phyloP scores from a whole-genome alignment of 2,797 vertebrate genomes.

The Gymnothorax reevesii region DNA sequence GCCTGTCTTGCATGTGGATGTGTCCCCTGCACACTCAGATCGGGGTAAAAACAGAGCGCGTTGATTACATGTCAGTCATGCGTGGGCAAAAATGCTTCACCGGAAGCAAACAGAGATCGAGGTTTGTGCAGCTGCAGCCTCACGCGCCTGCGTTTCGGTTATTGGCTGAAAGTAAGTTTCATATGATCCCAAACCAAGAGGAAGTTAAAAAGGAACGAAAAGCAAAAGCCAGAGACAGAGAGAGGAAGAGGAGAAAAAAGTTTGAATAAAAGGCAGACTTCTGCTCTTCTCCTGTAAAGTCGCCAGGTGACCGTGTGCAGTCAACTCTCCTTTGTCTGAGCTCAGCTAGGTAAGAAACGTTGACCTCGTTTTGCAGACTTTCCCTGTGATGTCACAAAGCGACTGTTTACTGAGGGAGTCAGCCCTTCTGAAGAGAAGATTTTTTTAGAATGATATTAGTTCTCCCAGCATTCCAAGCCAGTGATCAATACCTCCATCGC shows the following conservation, averaged over 20 bases:
- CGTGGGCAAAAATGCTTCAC: neutral
- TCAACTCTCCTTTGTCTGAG: neutral
- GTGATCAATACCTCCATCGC: too few relatives aligned
- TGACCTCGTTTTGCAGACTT: too few relatives aligned
- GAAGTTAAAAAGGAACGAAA: neutral
- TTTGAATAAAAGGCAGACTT: slow-evolving; percentile 1
- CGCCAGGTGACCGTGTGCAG: neutral
- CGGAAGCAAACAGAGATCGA: neutral
- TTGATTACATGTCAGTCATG: neutral
- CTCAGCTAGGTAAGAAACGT: neutral
- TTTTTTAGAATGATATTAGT: too few relatives aligned
- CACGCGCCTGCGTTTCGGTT: neutral
- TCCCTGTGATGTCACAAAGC: neutral
- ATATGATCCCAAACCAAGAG: slow-evolving; percentile 11
- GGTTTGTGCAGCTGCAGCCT: neutral
- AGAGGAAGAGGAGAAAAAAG: neutral
- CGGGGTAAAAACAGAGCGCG: neutral
- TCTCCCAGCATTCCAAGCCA: too few relatives aligned
- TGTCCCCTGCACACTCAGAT: neutral
- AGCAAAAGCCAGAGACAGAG: neutral
- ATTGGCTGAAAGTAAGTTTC: slow-evolving; percentile 12
- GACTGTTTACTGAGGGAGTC: neutral
- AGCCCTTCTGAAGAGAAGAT: too few relatives aligned
- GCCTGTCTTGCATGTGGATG: neutral
- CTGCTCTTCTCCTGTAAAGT: neutral